phyloP scores from a whole-genome alignment of 2,888 invertebrate species.

The Peribatodes rhomboidaria region DNA sequence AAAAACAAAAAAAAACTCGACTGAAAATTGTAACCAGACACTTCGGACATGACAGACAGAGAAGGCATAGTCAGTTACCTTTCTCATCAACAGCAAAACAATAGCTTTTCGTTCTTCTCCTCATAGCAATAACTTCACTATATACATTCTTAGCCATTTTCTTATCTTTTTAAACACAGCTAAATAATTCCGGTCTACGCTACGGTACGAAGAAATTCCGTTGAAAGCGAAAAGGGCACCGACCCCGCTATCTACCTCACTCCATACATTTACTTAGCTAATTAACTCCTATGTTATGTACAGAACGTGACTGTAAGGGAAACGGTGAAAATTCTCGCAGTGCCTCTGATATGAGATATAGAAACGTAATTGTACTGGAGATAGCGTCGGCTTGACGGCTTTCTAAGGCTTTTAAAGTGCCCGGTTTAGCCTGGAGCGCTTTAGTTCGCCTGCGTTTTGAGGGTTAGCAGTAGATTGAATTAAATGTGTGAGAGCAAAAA shows the following conservation, averaged over 20 bases:
- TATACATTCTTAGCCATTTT: no score
- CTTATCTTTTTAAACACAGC: neutral
- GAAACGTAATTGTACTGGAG: constrained; percentile 23
- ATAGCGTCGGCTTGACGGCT: constrained; percentile 17
- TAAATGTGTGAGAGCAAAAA: no score
- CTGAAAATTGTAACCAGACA: no score
- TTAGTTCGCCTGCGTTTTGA: neutral
- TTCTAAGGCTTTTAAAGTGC: constrained; percentile 13
- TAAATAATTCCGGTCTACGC: neutral
- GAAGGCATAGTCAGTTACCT: no score
- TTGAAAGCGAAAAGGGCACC: constrained; percentile 43
- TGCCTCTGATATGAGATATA: constrained; percentile 28
- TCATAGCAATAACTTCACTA: no score
- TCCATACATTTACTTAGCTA: constrained; percentile 39
- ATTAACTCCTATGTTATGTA: constrained; percentile 42
- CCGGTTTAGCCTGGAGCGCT: neutral
- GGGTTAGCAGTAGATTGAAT: no score
- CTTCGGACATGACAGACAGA: no score
- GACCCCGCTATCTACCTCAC: constrained; percentile 37
- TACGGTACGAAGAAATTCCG: constrained; percentile 40
- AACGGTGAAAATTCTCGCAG: constrained; percentile 32
- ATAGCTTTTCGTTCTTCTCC: no score
- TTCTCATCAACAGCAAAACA: no score
- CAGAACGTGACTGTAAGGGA: constrained; percentile 39
- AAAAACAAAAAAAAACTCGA: no score